These are phyloP conservation scores for Nylanderia fulva DNA, from an alignment of 1,140 invertebrate genomes.

Conservation along the genomic window DNA sequence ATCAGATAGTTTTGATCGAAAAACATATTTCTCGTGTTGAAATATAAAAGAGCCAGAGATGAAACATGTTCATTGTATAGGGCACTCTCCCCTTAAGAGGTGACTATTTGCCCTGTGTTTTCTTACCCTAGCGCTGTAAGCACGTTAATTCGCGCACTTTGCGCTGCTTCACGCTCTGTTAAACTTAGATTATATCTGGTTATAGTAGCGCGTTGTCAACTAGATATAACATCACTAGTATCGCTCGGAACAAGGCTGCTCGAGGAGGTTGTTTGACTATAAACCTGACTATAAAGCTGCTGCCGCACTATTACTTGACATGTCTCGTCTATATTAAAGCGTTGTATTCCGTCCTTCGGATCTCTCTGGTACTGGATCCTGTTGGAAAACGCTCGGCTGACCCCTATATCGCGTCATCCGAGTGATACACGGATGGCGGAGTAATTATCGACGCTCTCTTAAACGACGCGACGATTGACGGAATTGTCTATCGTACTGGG, in stretches of 20 bases:
- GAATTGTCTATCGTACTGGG: constrained; percentile 16
- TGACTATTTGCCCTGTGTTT: background rate
- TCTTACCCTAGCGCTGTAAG: background rate
- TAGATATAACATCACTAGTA: constrained; percentile 17
- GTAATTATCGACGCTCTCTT: constrained; percentile 60
- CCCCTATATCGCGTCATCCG: constrained; percentile 54
- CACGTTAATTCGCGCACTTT: constrained; percentile 1
- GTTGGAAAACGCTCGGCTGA: constrained; percentile 40
- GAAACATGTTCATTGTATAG: background rate
- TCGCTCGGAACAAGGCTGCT: constrained; percentile 2
- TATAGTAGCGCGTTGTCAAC: constrained; percentile 10
- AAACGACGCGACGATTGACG: constrained; percentile 25
- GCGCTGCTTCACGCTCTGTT: background rate
- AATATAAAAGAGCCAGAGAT: background rate
- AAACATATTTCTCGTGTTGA: background rate
- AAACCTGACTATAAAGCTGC: constrained; percentile 30
- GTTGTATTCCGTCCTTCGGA: constrained; percentile 31
- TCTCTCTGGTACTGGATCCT: background rate
- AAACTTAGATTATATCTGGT: constrained; percentile 32
- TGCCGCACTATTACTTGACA: constrained; percentile 29
- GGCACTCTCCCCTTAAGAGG: background rate
- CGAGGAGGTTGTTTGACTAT: constrained; percentile 35
- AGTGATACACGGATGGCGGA: constrained; percentile 50
- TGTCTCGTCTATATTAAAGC: constrained; percentile 48
- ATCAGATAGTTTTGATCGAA: background rate